Evolutionary conservation across 1,140 invertebrate genomes (phyloP).

Genomic region (roundworm (Caenorhabditis elegans)): WBcel235 BX284604.4:8150501-8151000

Average conservation of each 20-base stretch:
- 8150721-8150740: constrained; percentile 19
- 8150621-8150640: neutral
- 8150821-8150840: too few relatives aligned
- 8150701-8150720: neutral
- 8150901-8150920: neutral
- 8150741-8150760: neutral
- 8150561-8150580: neutral
- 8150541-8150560: neutral
- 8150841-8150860: too few relatives aligned
- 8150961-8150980: too few relatives aligned
- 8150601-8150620: too few relatives aligned
- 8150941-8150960: neutral
- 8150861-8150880: too few relatives aligned
- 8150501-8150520: neutral
- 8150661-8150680: neutral
- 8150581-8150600: too few relatives aligned
- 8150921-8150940: neutral
- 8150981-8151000: too few relatives aligned
- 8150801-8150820: neutral
- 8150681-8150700: constrained; percentile 2
- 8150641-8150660: neutral
- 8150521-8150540: neutral
- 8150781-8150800: too few relatives aligned
- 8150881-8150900: too few relatives aligned
- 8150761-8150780: neutral